Conservation (phyloP, 1,140 invertebrate species). For the Polyergus mexicanus region DNA sequence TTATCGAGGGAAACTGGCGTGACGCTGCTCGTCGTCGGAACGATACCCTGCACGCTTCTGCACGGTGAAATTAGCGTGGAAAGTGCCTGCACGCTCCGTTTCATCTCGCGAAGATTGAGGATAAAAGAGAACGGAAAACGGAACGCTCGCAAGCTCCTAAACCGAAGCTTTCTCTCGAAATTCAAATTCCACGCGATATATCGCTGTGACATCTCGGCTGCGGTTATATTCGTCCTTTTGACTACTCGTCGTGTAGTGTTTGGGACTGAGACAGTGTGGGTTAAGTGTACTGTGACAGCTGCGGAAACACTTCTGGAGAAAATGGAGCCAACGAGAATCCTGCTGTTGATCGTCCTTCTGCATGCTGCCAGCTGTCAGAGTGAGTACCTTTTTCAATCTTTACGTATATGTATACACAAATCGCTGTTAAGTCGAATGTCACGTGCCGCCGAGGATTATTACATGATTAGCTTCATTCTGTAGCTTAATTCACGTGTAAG, state of each 20-base stretch:
- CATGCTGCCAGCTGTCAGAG: conserved; percentile 60
- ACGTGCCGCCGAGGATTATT: conserved; percentile 26
- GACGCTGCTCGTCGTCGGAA: conserved; percentile 35
- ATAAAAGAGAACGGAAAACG: conserved; percentile 27
- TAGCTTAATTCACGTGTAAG: not conserved
- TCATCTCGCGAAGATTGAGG: conserved; percentile 65
- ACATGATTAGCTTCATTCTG: not conserved
- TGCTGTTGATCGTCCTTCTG: conserved; percentile 48
- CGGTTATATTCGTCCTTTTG: not conserved
- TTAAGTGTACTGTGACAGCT: conserved; percentile 53
- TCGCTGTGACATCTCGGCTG: not conserved
- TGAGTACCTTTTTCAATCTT: conserved; percentile 54
- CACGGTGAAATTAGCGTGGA: conserved; percentile 66
- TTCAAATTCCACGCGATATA: not conserved
- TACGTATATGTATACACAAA: not conserved
- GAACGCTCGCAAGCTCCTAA: not conserved
- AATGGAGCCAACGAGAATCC: conserved; percentile 44
- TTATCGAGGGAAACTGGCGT: conserved; percentile 49
- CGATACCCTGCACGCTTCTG: conserved; percentile 47
- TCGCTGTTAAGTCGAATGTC: not conserved
- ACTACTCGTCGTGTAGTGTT: not conserved
- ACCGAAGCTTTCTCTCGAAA: not conserved
- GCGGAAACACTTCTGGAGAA: conserved; percentile 22
- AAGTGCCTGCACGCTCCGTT: conserved; percentile 71
- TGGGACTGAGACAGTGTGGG: not conserved